These are phyloP conservation scores for Drosophila subsilvestris DNA, from an alignment of 2,888 invertebrate genomes.

Conservation along the genomic window DNA sequence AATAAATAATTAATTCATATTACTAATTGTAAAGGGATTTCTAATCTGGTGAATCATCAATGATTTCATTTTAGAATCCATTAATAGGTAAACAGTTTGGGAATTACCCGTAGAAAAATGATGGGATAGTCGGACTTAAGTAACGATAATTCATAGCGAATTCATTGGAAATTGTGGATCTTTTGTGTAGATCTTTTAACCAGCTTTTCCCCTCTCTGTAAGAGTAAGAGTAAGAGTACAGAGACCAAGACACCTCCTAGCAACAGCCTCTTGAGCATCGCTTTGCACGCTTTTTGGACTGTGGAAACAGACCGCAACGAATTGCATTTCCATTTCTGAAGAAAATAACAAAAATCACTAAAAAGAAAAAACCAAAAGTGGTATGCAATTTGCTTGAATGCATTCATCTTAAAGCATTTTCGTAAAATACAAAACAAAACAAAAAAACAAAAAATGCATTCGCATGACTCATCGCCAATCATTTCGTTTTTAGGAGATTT, in stretches of 20 bases:
- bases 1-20: neutral
- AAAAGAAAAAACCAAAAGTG: slow-evolving; percentile 41
- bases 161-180: neutral
- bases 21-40: neutral
- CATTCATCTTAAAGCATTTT: slow-evolving; percentile 19
- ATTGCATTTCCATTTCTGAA: slow-evolving; percentile 60
- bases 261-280: slow-evolving; percentile 24
- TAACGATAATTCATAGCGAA: neutral
- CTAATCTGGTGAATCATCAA: slow-evolving; percentile 21
- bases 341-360: neutral
- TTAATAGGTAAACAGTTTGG: slow-evolving; percentile 19
- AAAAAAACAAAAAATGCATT: slow-evolving; percentile 20
- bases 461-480: slow-evolving; percentile 39
- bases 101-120: neutral
- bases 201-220: neutral
- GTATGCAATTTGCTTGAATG: slow-evolving; percentile 46
- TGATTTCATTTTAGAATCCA: slow-evolving; percentile 25
- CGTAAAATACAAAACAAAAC: slow-evolving; percentile 11
- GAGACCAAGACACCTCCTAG: neutral
- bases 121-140: neutral
- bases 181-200: neutral
- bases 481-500: slow-evolving; percentile 12
- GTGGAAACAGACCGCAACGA: slow-evolving; percentile 66
- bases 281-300: slow-evolving; percentile 40
- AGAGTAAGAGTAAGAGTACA: slow-evolving; percentile 5